Conservation (phyloP, 1,140 invertebrate species). For the Pinna nobilis region DNA sequence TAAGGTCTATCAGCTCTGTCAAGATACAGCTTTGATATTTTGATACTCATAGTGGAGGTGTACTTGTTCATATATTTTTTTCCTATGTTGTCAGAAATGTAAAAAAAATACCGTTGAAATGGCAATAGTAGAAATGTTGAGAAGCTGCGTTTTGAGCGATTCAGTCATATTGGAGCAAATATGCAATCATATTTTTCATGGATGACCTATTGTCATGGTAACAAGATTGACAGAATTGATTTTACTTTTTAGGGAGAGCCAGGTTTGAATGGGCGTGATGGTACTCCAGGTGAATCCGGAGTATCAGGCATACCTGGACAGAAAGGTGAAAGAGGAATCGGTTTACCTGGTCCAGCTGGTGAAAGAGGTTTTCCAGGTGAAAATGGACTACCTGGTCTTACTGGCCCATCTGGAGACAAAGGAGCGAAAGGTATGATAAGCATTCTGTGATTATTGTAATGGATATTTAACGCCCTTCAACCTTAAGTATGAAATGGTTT, state of each 20-base stretch:
- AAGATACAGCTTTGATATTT: no score
- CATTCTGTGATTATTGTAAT: constrained; percentile 17
- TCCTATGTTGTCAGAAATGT: no score
- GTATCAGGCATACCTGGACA: constrained; percentile 34
- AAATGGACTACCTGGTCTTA: constrained; percentile 48
- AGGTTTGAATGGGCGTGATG: constrained; percentile 4
- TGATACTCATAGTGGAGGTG: no score
- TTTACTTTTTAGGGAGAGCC: constrained; percentile 6
- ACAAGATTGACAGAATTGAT: no score
- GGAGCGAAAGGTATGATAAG: constrained; percentile 43
- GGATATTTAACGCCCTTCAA: neutral
- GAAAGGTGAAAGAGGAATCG: constrained; percentile 27
- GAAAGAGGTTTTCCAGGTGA: constrained; percentile 29
- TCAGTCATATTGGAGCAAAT: no score
- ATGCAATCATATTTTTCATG: no score
- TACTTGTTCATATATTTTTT: no score
- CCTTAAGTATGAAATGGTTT: neutral
- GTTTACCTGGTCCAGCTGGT: constrained; percentile 31
- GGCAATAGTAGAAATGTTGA: no score
- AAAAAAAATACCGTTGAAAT: no score
- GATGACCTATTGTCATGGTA: no score
- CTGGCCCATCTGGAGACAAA: constrained; percentile 54
- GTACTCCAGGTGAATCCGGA: constrained; percentile 33
- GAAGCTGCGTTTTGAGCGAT: no score
- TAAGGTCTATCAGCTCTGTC: no score